Evolutionary conservation across 1,140 invertebrate species (phyloP).

Genomic region (Orchestia grillus): DNA sequence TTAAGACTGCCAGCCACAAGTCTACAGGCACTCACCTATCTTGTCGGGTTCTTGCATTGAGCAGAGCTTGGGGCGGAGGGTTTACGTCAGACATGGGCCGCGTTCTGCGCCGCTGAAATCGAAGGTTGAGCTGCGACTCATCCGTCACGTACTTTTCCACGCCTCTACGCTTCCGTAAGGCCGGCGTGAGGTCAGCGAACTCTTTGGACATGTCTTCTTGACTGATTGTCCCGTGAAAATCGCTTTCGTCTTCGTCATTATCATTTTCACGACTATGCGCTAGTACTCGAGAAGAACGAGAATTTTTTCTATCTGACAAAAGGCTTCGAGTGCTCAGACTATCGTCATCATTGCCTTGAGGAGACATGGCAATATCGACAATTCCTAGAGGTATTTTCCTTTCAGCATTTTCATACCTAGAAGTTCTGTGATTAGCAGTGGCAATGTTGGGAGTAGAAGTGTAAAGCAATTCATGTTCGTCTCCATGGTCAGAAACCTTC

Average conservation of each 20-base stretch:
- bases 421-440: background rate
- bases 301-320: constrained; percentile 36
- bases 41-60: constrained; percentile 65
- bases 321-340: constrained; percentile 36
- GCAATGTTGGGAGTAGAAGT: constrained; percentile 46
- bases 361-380: constrained; percentile 41
- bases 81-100: constrained; percentile 68
- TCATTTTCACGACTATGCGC: constrained; percentile 1
- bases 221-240: constrained; percentile 64
- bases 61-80: constrained; percentile 64
- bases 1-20: background rate
- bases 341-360: constrained; percentile 37
- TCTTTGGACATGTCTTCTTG: constrained; percentile 67
- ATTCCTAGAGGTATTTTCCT: constrained; percentile 33
- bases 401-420: constrained; percentile 37
- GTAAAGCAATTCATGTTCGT: constrained; percentile 57
- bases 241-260: constrained; percentile 42
- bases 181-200: constrained; percentile 75
- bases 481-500: constrained; percentile 63
- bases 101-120: constrained; percentile 78
- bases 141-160: constrained; percentile 83
- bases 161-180: constrained; percentile 77
- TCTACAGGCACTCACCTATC: background rate
- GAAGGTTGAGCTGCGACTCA: constrained; percentile 79
- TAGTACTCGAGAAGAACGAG: constrained; percentile 22